phyloP scores from a whole-genome alignment of 2,113 vertebrate species.

The Lonchura striata region DNA sequence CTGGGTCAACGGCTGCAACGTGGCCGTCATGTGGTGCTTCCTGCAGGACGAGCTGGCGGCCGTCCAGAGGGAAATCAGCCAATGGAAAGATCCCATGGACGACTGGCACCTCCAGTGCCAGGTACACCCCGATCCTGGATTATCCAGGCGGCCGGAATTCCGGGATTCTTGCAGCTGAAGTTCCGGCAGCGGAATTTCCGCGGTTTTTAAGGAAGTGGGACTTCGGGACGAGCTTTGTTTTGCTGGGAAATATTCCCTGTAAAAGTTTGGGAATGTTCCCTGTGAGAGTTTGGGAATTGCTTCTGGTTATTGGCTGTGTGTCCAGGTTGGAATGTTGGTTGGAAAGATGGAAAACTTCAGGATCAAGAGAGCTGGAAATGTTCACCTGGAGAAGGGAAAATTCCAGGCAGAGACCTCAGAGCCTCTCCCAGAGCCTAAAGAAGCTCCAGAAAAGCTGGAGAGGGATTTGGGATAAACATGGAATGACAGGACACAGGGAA shows the following conservation, averaged over 20 bases:
- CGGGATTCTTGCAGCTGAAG: accelerated
- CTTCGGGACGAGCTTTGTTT: background rate
- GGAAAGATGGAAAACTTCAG: background rate
- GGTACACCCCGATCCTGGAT: slow-evolving; percentile 59
- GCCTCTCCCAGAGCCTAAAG: accelerated
- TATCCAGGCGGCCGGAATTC: accelerated
- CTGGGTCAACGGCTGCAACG: slow-evolving; percentile 94
- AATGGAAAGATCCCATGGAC: slow-evolving; percentile 88
- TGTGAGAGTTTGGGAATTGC: background rate
- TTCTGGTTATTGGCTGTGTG: background rate
- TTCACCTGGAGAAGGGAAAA: background rate
- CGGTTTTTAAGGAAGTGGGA: accelerated
- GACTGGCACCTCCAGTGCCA: slow-evolving; percentile 94
- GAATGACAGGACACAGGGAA: background rate
- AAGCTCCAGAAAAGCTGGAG: background rate
- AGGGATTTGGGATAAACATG: background rate
- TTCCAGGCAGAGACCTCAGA: background rate
- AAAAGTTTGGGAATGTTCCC: background rate
- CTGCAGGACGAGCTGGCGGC: slow-evolving; percentile 87
- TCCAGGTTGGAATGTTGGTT: background rate
- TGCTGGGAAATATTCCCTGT: background rate
- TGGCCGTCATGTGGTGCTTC: slow-evolving; percentile 92
- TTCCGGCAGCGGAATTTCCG: accelerated
- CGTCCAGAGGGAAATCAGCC: slow-evolving; percentile 85
- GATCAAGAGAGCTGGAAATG: background rate